Evolutionary conservation across 30 jellyfish, hydroid and myxozoan genomes (phyloP).

Genomic region (Rhopilema esculentum): DNA sequence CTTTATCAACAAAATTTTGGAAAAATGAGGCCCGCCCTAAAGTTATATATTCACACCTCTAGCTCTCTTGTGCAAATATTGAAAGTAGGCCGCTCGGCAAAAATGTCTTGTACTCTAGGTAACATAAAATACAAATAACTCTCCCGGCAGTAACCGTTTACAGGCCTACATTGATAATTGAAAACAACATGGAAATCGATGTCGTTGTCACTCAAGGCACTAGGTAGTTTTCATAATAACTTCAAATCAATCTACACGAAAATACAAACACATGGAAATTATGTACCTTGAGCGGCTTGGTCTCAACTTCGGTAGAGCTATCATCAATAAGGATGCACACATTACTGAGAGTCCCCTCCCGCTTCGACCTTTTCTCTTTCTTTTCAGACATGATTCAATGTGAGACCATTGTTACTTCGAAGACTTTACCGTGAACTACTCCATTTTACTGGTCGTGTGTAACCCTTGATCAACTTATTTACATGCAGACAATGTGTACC

Average conservation of each 20-base stretch:
- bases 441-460: neutral
- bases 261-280: neutral
- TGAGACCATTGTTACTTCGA: neutral
- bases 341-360: constrained; percentile 76
- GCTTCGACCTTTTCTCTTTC: constrained; percentile 57
- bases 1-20: neutral
- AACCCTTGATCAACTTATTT: neutral
- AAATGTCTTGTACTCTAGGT: no score
- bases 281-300: constrained; percentile 73
- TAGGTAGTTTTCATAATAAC: neutral
- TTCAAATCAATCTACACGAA: neutral
- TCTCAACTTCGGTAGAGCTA: constrained; percentile 57
- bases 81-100: neutral
- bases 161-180: neutral
- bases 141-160: no score
- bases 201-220: neutral
- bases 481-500: neutral
- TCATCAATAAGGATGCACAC: constrained; percentile 66
- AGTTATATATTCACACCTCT: neutral
- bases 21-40: neutral
- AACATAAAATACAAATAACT: no score
- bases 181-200: neutral
- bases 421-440: neutral
- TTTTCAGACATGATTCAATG: constrained; percentile 66
- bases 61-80: neutral